phyloP scores from a whole-genome alignment of 2,113 vertebrate genomes.

The Oenanthe melanoleuca region DNA sequence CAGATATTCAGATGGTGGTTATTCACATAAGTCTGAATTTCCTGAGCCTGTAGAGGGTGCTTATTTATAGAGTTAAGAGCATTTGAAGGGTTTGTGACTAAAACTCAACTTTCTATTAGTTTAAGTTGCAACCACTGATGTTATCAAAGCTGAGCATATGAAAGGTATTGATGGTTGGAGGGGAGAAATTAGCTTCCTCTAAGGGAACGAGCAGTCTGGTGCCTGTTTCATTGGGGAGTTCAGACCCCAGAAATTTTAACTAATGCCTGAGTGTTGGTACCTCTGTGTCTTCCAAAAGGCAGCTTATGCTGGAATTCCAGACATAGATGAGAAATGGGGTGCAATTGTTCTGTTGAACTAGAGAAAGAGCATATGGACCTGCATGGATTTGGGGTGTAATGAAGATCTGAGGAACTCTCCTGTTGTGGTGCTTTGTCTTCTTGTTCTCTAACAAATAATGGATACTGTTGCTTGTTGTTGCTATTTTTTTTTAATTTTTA shows the following conservation, averaged over 20 bases:
- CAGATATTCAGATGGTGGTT: not conserved
- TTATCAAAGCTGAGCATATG: not conserved
- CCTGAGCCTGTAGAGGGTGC: not conserved
- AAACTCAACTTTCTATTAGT: not conserved
- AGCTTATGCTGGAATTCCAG: not conserved
- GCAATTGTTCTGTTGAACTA: not conserved
- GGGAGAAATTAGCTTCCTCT: not conserved
- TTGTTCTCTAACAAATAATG: not conserved
- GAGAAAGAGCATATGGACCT: not conserved
- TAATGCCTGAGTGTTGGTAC: not conserved
- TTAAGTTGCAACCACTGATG: not conserved
- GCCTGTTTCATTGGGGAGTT: not conserved
- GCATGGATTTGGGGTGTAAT: not conserved
- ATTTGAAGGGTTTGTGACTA: not conserved
- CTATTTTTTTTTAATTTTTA: too few species aligned
- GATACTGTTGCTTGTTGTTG: not conserved
- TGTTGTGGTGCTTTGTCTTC: not conserved
- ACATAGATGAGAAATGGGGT: not conserved
- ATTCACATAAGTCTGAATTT: not conserved
- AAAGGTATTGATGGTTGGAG: not conserved
- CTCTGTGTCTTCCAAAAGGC: not conserved
- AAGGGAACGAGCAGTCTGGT: not conserved
- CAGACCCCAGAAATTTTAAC: not conserved
- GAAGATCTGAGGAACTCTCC: not conserved
- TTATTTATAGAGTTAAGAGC: not conserved